phyloP scores from a whole-genome alignment of 2,888 invertebrate genomes.

The Drosophila borborema region DNA sequence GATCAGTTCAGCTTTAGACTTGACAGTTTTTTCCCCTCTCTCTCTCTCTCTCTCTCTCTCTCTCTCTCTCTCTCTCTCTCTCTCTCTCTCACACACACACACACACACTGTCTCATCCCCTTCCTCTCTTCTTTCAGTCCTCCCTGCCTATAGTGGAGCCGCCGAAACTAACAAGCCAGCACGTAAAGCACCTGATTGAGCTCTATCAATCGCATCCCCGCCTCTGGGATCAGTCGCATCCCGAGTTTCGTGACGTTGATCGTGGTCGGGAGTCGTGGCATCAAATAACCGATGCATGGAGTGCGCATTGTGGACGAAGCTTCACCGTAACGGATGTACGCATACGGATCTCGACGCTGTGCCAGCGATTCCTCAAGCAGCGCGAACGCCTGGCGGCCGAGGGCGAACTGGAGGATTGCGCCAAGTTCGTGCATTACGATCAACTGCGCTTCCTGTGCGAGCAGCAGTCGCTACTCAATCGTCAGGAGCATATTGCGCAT shows the following conservation, averaged over 20 bases:
- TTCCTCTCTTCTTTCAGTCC: slow-evolving; percentile 6
- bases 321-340: slow-evolving; percentile 75
- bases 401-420: slow-evolving; percentile 65
- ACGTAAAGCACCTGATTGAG: slow-evolving; percentile 69
- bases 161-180: slow-evolving; percentile 62
- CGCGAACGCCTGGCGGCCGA: slow-evolving; percentile 70
- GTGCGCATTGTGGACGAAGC: slow-evolving; percentile 57
- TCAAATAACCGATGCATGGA: slow-evolving; percentile 68
- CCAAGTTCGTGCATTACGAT: slow-evolving; percentile 72
- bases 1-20: no score
- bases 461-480: slow-evolving; percentile 72
- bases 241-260: slow-evolving; percentile 70
- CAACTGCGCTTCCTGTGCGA: slow-evolving; percentile 71
- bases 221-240: slow-evolving; percentile 77
- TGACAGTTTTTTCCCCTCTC: no score
- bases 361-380: slow-evolving; percentile 78
- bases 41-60: neutral
- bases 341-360: slow-evolving; percentile 74
- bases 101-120: neutral
- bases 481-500: slow-evolving; percentile 65
- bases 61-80: neutral
- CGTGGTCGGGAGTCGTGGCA: slow-evolving; percentile 75
- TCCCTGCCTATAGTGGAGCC: slow-evolving; percentile 37
- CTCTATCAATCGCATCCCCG: slow-evolving; percentile 70
- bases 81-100: neutral